Conservation (phyloP, 37 sponge, comb jelly and placozoan genomes). For the Theonella swinhoei region DNA sequence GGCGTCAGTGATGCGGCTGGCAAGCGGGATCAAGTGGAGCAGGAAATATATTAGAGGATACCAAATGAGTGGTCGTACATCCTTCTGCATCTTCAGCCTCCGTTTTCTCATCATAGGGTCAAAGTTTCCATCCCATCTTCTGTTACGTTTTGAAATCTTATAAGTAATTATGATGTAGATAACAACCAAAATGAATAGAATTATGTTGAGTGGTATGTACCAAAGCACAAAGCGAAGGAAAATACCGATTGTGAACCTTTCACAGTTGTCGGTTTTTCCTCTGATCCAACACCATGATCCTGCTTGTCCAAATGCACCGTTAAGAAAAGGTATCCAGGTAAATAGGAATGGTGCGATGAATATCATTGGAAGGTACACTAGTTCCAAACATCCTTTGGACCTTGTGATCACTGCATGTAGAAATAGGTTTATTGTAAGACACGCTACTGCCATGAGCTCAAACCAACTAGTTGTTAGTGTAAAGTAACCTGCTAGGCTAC, state of each 20-base stretch:
- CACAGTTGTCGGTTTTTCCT: conserved; percentile 2
- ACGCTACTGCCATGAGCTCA: conserved; percentile 21
- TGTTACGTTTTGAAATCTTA: not conserved
- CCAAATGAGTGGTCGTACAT: conserved; percentile 13
- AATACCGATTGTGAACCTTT: not conserved
- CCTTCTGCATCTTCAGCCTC: not conserved
- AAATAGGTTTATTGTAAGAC: conserved; percentile 35
- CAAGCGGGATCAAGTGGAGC: conserved; percentile 40
- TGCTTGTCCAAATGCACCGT: conserved; percentile 51
- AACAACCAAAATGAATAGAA: conserved; percentile 20
- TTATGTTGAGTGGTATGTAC: conserved; percentile 54
- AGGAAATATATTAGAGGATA: conserved; percentile 54
- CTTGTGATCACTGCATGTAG: conserved; percentile 14
- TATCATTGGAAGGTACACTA: conserved; percentile 15
- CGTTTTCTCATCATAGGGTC: not conserved
- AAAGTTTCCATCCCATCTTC: not conserved
- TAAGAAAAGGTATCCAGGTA: conserved; percentile 65
- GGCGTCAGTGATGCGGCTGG: not conserved
- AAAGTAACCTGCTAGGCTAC: conserved; percentile 45
- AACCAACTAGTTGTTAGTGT: not conserved
- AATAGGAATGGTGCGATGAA: conserved; percentile 42
- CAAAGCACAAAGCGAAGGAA: conserved; percentile 39
- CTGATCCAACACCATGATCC: conserved; percentile 84
- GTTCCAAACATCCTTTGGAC: not conserved
- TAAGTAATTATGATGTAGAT: conserved; percentile 16